Base-by-base conservation (phyloP, 2,888 invertebrate genomes). In the Torymus texanus region DNA sequence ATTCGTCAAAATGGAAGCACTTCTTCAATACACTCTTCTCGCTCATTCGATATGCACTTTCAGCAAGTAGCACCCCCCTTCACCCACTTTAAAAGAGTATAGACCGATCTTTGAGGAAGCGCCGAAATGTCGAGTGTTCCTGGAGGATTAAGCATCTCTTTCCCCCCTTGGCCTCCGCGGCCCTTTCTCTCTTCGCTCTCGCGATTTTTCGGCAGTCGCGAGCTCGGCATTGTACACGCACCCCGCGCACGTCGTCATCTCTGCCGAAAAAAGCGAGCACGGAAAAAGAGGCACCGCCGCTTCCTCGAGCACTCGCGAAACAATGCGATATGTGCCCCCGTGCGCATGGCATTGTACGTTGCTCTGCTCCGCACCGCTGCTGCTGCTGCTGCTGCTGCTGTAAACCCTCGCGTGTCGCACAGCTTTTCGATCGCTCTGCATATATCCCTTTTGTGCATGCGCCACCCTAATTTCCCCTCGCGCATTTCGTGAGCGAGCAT, bases 391-490 rank as follows among this genome's bases (percentile, higher is more conserved):
- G 24, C 24, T 29, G 29, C 29, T 29, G 29, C 8, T 5, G 29
- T 41, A 58, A 61, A 13, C 50, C 58, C 77, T 68, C 58, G 71
- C 75, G 75, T 68, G 68, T 58, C 74, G 67, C 58, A 8, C 41
- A 41, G 41, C 41, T 41, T 75, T 50, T 65, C 77, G 71, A 77
- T 77, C 71, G 71, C 2, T 51, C 24, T 61, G 14, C 63, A n/a
- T 2, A 76, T 18, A 61, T 74, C 82, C 82, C 81, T 82, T 84
- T 83, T 83, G 83, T 83, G 81, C 76, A 74, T 65, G 29, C 74
- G 75, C 82, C 82, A 83, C 83, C 83, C 83, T 80, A 82, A 81
- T 83, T 83, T 79, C 81, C 81, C 82, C 82, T 61, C 55, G 24
- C 66, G 55, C 14, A n/a, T 29, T 18, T 55, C 62, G 24, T 41